Evolutionary conservation across 2,888 invertebrate species (phyloP).

Genomic region (Gymnocheta viridis): DNA sequence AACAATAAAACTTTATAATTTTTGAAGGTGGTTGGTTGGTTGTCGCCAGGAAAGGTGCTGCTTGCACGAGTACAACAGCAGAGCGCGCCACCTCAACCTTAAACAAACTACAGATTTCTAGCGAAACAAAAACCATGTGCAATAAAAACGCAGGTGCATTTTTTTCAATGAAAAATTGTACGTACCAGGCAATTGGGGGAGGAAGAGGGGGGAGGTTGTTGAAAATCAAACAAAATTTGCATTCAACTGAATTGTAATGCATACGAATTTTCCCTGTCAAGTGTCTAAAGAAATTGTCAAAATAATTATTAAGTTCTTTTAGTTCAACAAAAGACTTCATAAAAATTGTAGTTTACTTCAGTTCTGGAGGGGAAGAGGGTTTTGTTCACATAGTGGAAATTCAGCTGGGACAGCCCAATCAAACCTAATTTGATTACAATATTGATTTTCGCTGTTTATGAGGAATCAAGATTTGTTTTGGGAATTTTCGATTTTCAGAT

Average conservation of each 20-base stretch:
- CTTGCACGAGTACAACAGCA: too few species aligned
- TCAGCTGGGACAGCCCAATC: too few species aligned
- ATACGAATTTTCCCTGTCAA: background rate
- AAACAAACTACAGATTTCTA: background rate
- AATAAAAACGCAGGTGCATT: constrained; percentile 65
- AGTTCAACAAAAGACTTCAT: constrained; percentile 9
- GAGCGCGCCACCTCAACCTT: background rate
- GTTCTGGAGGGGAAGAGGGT: too few species aligned
- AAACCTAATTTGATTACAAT: too few species aligned
- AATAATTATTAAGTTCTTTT: constrained; percentile 11
- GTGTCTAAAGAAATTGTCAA: background rate
- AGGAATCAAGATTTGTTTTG: too few species aligned
- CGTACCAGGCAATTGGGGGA: background rate
- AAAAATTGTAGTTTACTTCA: background rate
- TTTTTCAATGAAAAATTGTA: background rate
- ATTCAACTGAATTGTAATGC: constrained; percentile 42
- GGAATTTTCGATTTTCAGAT: too few species aligned
- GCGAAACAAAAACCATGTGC: constrained; percentile 23
- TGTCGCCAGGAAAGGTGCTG: constrained; percentile 56
- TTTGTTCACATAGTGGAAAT: too few species aligned
- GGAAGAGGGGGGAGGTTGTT: background rate
- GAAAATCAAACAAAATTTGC: constrained; percentile 32
- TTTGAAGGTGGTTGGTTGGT: constrained; percentile 33
- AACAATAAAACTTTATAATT: constrained; percentile 20
- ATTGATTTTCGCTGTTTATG: too few species aligned